These are phyloP conservation scores for Hystrix brachyura DNA, from an alignment of 2,113 vertebrate genomes.

Conservation along the genomic window DNA sequence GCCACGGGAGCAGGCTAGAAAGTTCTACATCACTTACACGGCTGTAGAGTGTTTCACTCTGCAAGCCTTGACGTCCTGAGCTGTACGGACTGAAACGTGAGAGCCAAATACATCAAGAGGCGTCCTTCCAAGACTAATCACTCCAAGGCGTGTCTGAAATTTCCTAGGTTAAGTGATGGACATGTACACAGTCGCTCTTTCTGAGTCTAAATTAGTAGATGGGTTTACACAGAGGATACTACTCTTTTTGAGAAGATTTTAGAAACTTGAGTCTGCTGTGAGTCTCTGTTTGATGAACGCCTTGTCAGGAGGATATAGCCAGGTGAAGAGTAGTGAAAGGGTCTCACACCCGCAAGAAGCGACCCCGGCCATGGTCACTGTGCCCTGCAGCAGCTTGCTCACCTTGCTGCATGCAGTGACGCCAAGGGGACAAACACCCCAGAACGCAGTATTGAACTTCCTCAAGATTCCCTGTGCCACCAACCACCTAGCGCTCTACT, in stretches of 20 bases:
- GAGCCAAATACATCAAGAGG: neutral
- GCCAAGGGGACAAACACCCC: rapidly evolving
- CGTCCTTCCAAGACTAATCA: neutral
- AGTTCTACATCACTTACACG: neutral
- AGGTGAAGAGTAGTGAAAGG: neutral
- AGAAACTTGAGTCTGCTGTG: neutral
- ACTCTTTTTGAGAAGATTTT: neutral
- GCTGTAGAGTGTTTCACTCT: neutral
- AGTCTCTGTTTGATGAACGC: neutral
- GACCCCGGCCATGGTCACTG: neutral
- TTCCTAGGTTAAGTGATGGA: neutral
- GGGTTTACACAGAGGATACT: neutral
- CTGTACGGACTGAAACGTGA: neutral
- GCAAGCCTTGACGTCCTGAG: neutral
- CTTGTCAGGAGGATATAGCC: neutral
- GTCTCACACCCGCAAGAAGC: neutral
- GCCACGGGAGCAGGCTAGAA: neutral
- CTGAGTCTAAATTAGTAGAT: neutral
- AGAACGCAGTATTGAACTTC: neutral
- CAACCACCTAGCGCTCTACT: neutral
- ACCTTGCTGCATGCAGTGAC: rapidly evolving
- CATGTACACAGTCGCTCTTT: neutral
- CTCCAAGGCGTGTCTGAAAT: neutral
- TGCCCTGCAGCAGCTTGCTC: neutral
- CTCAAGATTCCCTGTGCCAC: neutral